These are phyloP conservation scores for Notiomystis cincta DNA, from an alignment of 2,113 vertebrate species.

Conservation along the genomic window DNA sequence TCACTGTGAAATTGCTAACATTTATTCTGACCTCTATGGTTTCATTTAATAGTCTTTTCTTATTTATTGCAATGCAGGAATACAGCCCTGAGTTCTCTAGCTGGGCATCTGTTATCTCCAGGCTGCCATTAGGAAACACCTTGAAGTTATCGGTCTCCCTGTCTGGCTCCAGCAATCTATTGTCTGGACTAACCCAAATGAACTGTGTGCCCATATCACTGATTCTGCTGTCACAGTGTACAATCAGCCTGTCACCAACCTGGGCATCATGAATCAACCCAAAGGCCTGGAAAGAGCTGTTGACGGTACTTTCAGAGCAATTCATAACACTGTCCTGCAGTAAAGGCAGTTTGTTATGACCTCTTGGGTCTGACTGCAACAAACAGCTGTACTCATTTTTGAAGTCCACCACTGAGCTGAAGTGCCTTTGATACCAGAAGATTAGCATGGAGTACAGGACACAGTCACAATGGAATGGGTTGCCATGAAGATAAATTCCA, in stretches of 20 bases:
- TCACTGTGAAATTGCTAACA: conserved; percentile 76
- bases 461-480: conserved; percentile 83
- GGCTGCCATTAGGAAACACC: conserved; percentile 78
- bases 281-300: conserved; percentile 61
- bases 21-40: conserved; percentile 75
- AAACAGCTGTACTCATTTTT: conserved; percentile 73
- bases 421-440: conserved; percentile 82
- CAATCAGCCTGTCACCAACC: conserved; percentile 72
- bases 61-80: conserved; percentile 74
- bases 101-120: conserved; percentile 75
- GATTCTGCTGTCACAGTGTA: conserved; percentile 77
- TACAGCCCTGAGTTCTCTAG: conserved; percentile 79
- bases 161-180: conserved; percentile 67
- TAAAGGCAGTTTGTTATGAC: conserved; percentile 49
- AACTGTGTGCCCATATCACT: conserved; percentile 37
- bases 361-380: conserved; percentile 24
- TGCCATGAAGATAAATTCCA: conserved; percentile 83
- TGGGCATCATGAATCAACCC: conserved; percentile 69
- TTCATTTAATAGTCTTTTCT: conserved; percentile 59
- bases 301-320: conserved; percentile 68
- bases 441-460: conserved; percentile 74
- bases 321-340: conserved; percentile 51
- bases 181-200: conserved; percentile 78
- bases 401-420: conserved; percentile 79
- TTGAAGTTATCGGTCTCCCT: conserved; percentile 31